Conservation (phyloP, 2,888 invertebrate genomes). For the Tetanocera ferruginea region DNA sequence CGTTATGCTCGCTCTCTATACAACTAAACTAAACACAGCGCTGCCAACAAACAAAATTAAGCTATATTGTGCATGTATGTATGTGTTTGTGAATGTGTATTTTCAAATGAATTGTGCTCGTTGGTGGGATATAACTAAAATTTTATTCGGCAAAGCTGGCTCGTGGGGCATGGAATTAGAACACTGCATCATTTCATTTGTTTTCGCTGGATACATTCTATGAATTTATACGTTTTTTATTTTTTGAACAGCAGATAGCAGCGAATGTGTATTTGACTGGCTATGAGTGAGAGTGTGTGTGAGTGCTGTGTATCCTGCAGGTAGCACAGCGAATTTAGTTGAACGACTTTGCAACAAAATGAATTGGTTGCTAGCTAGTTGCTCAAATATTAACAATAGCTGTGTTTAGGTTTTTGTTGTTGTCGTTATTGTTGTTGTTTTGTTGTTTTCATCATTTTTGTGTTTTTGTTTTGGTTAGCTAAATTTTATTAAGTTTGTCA, state of each 20-base stretch:
- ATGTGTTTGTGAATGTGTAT: neutral
- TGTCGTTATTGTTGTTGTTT: neutral
- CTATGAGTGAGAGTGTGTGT: neutral
- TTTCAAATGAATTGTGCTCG: neutral
- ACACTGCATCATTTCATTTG: slow-evolving; percentile 17
- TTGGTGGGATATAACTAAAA: neutral
- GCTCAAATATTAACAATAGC: neutral
- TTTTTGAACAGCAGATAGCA: neutral
- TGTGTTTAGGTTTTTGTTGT: neutral
- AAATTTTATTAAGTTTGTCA: slow-evolving; percentile 2
- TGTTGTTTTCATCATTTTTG: neutral
- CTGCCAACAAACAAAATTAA: slow-evolving; percentile 22
- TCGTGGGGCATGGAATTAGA: neutral
- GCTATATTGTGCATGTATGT: slow-evolving; percentile 8
- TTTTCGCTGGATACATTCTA: neutral
- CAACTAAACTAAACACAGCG: neutral
- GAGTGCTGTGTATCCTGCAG: slow-evolving; percentile 4
- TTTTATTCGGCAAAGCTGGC: neutral
- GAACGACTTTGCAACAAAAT: neutral
- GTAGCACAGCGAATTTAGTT: slow-evolving; percentile 15
- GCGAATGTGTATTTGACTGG: neutral
- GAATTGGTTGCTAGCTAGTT: neutral
- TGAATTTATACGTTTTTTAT: neutral
- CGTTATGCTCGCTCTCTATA: neutral
- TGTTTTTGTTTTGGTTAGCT: slow-evolving; percentile 8